Evolutionary conservation across 2,113 vertebrate species (phyloP), one percentile per base, ranked within the genome.

Genomic region (Cryptomyrus ogoouensis): DNA sequence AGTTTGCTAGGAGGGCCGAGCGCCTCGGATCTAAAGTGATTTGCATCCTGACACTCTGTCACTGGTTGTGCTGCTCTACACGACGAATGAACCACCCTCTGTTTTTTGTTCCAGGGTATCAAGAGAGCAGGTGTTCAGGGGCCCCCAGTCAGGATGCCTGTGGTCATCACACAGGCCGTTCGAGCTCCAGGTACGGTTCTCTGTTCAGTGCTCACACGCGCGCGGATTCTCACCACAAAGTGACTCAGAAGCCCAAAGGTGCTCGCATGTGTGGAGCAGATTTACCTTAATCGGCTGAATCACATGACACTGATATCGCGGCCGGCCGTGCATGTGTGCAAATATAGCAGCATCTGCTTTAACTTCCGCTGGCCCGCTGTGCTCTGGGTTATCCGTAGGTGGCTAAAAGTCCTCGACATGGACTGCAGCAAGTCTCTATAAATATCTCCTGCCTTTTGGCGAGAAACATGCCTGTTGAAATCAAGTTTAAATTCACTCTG

Each of bases 111-210:
- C 93, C 94, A 97, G 96, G 95, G 94, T 92, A 90, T 97, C 89
- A 97, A 97, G 95, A 94, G 95, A 92, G 93, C 94, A 70, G 94
- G 94, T 91, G 91, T 94, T 77, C 91, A 95, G 88, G 93, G 95
- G 89, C 95, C 95, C 92, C 97, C 96, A 93, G 95, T 97, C 92
- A 96, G 96, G 90, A 97, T 97, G 96, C 96, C 96, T 24, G 93
- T 96, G 92, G 96, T 97, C 94, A 96, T 97, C 94, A 97, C 96
- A 56, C 96, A 96, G 94, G 96, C 96, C 52, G 92, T 97, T 93
- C 95, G 96, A 95, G 89, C 95, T 74, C 95, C 96, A 96, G 96
- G 96, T 97, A 94, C 70, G 92, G 90, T 87, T 62, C 35, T 52
- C 27, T 6, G 70, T 77, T 19, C 44, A 66, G 44, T n/a, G 44